phyloP scores from a whole-genome alignment of 2,113 vertebrate genomes.

The Dinomys branickii region DNA sequence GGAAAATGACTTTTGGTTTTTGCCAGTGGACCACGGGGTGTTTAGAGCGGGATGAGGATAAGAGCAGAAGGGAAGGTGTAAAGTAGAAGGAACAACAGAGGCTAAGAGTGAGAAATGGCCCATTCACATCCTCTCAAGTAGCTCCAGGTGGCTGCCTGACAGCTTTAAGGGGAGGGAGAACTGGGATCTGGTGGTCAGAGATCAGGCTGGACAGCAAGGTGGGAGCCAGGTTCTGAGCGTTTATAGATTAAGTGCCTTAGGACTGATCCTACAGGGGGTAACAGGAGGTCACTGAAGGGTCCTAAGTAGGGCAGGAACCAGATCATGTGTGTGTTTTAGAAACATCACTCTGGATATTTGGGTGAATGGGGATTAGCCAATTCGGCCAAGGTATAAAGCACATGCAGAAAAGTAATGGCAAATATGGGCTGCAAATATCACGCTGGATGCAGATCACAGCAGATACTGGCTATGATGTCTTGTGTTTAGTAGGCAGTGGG shows the following conservation, averaged over 20 bases:
- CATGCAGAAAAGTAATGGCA: conserved; percentile 27
- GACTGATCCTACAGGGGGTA: neutral
- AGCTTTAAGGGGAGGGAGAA: neutral
- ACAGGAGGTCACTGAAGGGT: neutral
- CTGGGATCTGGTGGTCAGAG: neutral
- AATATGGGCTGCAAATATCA: neutral
- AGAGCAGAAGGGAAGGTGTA: neutral
- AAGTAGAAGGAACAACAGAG: neutral
- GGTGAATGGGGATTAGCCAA: conserved; percentile 25
- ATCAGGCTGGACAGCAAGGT: neutral
- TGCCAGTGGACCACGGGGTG: neutral
- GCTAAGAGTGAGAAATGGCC: neutral
- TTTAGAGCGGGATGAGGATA: neutral
- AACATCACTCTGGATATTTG: conserved; percentile 4
- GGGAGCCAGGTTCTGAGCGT: neutral
- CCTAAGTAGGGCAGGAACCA: conserved; percentile 27
- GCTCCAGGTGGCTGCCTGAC: neutral
- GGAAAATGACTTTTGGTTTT: neutral
- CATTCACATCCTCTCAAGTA: neutral
- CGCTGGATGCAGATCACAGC: conserved; percentile 40
- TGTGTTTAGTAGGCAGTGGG: neutral
- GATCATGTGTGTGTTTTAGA: conserved; percentile 40
- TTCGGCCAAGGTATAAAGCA: conserved; percentile 26
- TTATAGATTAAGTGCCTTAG: neutral
- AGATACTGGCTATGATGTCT: neutral